These are phyloP conservation scores for Ardeotis arabs DNA, from an alignment of 2,113 vertebrate genomes.

Conservation along the genomic window DNA sequence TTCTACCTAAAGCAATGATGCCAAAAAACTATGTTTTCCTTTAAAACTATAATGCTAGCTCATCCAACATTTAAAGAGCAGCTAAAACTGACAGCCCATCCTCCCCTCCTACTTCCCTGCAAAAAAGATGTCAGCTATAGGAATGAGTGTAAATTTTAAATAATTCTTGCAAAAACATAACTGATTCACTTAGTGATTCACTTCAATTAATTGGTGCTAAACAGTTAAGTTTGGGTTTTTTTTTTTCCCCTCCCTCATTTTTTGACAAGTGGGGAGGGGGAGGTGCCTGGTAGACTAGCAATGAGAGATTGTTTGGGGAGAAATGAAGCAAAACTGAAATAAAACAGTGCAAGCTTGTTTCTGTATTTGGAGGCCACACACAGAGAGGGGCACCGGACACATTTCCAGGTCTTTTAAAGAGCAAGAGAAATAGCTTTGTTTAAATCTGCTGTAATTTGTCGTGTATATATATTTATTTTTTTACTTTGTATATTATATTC, in stretches of 20 bases:
- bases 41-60: not conserved
- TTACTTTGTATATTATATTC: slow-evolving; percentile 32
- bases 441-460: slow-evolving; percentile 69
- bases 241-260: not conserved
- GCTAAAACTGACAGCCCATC: not conserved
- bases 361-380: slow-evolving; percentile 74
- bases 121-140: not conserved
- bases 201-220: slow-evolving; percentile 51
- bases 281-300: slow-evolving; percentile 54
- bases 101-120: fast-evolving
- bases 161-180: not conserved
- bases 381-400: slow-evolving; percentile 27
- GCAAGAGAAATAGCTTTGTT: slow-evolving; percentile 68
- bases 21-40: not conserved
- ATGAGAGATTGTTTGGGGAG: slow-evolving; percentile 74
- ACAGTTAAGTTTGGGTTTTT: slow-evolving; percentile 52
- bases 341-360: slow-evolving; percentile 75
- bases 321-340: slow-evolving; percentile 81
- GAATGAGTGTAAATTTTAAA: not conserved
- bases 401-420: slow-evolving; percentile 61
- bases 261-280: not conserved
- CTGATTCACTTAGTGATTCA: not conserved
- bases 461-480: not conserved
- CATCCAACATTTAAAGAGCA: not conserved
- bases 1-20: not conserved